Evolutionary conservation across 2,797 vertebrate species (phyloP), one percentile per base, ranked within the genome.

Genomic region (Rhinatrema bivittatum): DNA sequence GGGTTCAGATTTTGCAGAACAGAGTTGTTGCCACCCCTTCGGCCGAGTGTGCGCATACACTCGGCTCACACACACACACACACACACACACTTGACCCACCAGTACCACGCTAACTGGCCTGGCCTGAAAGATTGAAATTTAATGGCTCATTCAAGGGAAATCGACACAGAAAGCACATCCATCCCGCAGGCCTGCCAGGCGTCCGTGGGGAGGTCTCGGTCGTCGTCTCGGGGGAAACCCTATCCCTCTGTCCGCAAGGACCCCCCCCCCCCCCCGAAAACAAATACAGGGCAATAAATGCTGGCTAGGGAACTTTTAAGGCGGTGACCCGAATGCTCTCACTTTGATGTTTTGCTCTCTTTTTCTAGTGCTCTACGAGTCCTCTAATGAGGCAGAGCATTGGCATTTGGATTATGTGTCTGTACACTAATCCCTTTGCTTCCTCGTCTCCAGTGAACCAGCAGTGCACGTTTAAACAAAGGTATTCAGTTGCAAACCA

Each of bases 301-400:
- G 34, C 10, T 8, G 24, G 10, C 22, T 20, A 36, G 13, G 28
- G 20, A 0, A 0, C 1, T 4, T 6, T 33, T 30, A 21, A 27
- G 25, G 30, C 52, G 47, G 46, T 8, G 39, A 48, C 33, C 25
- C 18, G 4, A 24, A 17, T 3, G n/a, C 13, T 29, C 13, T 4
- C 42, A 9, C n/a, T n/a, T 1, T 2, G n/a, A 1, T 2, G 21
- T n/a, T 13, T 9, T 27, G 9, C 11, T 42, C 49, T 60, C 48
- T n/a, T n/a, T n/a, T n/a, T 21, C 29, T 16, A 11, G 37, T 1
- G 39, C 29, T 14, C 32, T 30, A 32, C 41, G 17, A 52, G 29
- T 54, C 70, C 71, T 63, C 65, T 76, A 81, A 85, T 65, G 76
- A 85, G 74, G 62, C 68, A 56, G 69, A 68, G 63, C 64, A 72